Base-by-base conservation (phyloP, 2,797 vertebrate species). In the Phoeniculus purpureus region DNA sequence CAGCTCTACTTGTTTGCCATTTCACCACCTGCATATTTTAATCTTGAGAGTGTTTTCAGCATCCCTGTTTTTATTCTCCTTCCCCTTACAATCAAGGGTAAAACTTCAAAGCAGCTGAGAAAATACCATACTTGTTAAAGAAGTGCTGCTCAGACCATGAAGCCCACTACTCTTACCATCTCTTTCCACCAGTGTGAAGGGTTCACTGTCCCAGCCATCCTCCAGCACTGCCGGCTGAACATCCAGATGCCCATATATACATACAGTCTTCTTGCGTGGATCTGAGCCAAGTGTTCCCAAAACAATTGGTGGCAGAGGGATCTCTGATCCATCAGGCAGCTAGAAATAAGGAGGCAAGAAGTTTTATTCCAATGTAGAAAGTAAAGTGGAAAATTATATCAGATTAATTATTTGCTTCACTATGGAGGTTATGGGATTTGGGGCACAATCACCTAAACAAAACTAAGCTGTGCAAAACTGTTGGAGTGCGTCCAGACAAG, bases 201-300 rank as follows among this genome's bases (percentile, higher is more conserved):
- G 99, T 62, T 99, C 98, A 0, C 99, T 99, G 66, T 99, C 99
- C 99, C 99, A 99, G 81, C 99, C 99, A 0, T 99, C 99, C 4
- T 98, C 98, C 7, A 98, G 81, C 15, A 85, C 95, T 1, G 99
- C 99, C 9, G 99, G 99, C 91, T 99, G 99, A 61, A 99, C 99
- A 16, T 99, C 99, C 64, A 99, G 97, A 84, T 99, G 99, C 18
- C 99, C 99, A 0, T 99, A 99, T 6, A 99, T 97, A 65, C 99
- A 99, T 59, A 99, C 98, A 0, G 98, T 99, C 95, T 99, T 99
- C 96, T 99, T 99, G 60, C 8, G 12, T 1, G 99, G 98, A 95
- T 99, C 98, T 0, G 98, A 98, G 45, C 99, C 99, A 77, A 99
- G 96, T 10, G 79, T 96, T 31, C 99, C 99, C 37, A 99, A 96